Percentiles rank a stretch among this genome's conserved stretches.
These are phyloP conservation scores for Artemisiospiza belli DNA, from an alignment of 2,113 vertebrate genomes.

Conservation along the genomic window DNA sequence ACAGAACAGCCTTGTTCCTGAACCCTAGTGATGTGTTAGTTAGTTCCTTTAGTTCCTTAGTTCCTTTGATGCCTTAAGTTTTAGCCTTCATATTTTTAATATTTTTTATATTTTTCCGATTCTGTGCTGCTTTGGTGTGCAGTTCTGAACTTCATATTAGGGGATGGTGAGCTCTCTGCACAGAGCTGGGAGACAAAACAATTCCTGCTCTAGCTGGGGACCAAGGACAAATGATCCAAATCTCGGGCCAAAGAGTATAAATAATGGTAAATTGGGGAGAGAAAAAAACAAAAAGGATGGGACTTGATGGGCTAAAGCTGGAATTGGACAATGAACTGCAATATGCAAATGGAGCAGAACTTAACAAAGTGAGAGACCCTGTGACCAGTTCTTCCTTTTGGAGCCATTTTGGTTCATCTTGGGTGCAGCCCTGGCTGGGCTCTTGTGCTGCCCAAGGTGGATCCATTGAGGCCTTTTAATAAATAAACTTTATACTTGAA, in stretches of 20 bases:
- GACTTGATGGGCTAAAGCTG: accelerated
- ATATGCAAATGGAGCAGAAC: neutral
- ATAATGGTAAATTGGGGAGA: neutral
- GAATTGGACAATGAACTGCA: neutral
- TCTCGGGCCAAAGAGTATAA: neutral
- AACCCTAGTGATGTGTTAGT: neutral
- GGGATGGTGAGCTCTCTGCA: neutral
- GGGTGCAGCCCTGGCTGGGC: neutral
- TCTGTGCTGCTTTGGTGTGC: neutral
- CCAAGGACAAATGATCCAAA: too few relatives aligned
- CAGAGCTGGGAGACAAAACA: too few relatives aligned
- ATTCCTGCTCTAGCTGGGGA: too few relatives aligned
- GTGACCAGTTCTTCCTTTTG: accelerated
- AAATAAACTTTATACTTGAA: neutral
- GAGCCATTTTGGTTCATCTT: neutral
- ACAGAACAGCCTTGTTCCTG: neutral
- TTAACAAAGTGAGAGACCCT: neutral
- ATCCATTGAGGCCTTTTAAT: neutral
- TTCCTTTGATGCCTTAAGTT: neutral
- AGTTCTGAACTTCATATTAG: neutral
- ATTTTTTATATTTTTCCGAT: neutral
- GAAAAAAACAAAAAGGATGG: neutral
- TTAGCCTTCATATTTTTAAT: neutral
- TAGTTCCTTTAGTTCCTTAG: too few relatives aligned
- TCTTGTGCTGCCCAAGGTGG: neutral